phyloP scores from a whole-genome alignment of 1,140 invertebrate species.

The Uloborus diversus region DNA sequence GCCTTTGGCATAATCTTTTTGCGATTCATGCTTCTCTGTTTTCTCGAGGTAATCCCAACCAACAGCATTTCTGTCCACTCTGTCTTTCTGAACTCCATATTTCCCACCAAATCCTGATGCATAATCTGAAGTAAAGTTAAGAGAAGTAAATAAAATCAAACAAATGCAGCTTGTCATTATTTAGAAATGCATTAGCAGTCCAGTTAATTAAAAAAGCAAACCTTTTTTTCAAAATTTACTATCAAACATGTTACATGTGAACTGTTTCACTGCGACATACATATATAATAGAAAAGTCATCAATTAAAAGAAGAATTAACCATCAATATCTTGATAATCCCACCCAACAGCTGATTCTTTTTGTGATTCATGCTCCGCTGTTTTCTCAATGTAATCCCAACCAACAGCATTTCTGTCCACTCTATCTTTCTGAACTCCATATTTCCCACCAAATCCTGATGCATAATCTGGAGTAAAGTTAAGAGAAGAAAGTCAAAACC shows the following conservation, averaged over 20 bases:
- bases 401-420: conserved; percentile 75
- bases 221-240: too few relatives aligned
- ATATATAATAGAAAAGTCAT: too few relatives aligned
- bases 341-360: conserved; percentile 74
- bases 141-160: too few relatives aligned
- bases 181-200: too few relatives aligned
- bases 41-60: conserved; percentile 68
- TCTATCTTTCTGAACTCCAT: conserved; percentile 85
- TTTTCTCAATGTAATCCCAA: conserved; percentile 68
- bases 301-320: too few relatives aligned
- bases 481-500: too few relatives aligned
- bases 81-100: conserved; percentile 86
- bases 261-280: too few relatives aligned
- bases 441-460: conserved; percentile 88
- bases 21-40: conserved; percentile 67
- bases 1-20: conserved; percentile 80
- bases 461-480: conserved; percentile 57
- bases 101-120: conserved; percentile 85
- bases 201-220: too few relatives aligned
- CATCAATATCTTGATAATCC: conserved; percentile 69
- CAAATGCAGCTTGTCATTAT: too few relatives aligned
- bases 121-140: too few relatives aligned
- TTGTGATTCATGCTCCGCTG: conserved; percentile 67
- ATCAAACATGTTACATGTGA: too few relatives aligned
- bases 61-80: conserved; percentile 76